Conservation (phyloP, 2,113 vertebrate species). For the Steatornis caripensis region DNA sequence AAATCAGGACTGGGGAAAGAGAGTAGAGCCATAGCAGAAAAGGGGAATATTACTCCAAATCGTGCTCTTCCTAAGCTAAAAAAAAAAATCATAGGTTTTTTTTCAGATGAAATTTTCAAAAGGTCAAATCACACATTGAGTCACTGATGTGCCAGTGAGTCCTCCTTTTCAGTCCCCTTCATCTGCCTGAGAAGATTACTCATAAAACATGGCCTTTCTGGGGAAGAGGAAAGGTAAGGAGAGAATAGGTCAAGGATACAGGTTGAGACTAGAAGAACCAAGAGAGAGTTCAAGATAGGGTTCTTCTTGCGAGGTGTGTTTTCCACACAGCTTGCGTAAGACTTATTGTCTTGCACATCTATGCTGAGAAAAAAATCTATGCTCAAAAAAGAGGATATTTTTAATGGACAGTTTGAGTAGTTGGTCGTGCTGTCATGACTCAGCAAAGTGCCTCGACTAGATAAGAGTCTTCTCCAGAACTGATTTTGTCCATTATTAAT, state of each 20-base stretch:
- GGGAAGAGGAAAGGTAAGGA: neutral
- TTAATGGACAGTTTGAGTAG: neutral
- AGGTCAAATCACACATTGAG: neutral
- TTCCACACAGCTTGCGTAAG: neutral
- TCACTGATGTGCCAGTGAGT: neutral
- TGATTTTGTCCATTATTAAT: neutral
- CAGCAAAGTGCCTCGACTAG: neutral
- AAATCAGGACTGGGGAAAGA: neutral
- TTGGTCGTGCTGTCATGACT: neutral
- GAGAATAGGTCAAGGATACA: neutral
- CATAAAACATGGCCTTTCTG: neutral
- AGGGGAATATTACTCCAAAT: neutral
- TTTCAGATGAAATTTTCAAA: neutral
- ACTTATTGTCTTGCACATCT: neutral
- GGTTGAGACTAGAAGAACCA: neutral
- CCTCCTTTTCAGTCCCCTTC: neutral
- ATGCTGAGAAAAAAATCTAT: too few relatives aligned
- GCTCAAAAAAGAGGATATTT: too few relatives aligned
- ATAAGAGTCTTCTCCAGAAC: neutral
- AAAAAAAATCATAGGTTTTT: neutral
- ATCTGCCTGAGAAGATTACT: neutral
- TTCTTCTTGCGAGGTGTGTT: neutral
- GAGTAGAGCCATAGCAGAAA: neutral
- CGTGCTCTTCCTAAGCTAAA: neutral
- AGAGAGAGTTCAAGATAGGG: neutral